These are phyloP conservation scores for Asbolus verrucosus DNA, from an alignment of 1,140 invertebrate genomes.

Conservation along the genomic window DNA sequence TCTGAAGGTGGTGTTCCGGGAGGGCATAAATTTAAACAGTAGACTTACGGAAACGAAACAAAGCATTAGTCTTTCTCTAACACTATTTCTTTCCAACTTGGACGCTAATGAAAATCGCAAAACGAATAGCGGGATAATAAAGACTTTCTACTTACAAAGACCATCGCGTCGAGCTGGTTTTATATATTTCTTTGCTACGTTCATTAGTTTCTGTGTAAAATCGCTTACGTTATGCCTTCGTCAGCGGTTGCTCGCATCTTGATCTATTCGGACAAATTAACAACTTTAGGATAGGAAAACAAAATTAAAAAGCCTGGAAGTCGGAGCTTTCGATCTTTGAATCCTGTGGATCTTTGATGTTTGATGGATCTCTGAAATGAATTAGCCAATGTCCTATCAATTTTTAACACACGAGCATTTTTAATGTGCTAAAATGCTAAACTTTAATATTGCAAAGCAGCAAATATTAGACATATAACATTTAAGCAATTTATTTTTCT, in stretches of 20 bases:
- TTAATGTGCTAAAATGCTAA: no score
- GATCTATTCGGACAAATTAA: neutral
- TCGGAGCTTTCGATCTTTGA: no score
- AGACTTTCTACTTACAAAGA: constrained; percentile 40
- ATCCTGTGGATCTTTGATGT: no score
- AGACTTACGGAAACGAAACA: constrained; percentile 48
- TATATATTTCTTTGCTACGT: constrained; percentile 21
- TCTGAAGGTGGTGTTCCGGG: constrained; percentile 21
- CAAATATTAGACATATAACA: no score
- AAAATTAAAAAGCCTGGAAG: neutral
- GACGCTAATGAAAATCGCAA: constrained; percentile 51
- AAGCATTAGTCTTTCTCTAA: constrained; percentile 48
- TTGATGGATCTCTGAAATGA: no score
- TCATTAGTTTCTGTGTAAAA: constrained; percentile 28
- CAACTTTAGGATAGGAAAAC: neutral
- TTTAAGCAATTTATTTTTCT: no score
- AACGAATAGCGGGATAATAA: constrained; percentile 50
- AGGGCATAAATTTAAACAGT: constrained; percentile 30
- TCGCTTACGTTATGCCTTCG: constrained; percentile 17
- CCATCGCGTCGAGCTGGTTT: constrained; percentile 14
- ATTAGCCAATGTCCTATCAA: no score
- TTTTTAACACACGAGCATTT: no score
- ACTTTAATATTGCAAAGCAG: no score
- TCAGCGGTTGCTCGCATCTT: constrained; percentile 7
- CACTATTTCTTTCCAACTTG: constrained; percentile 42